These are phyloP conservation scores for Malurus elegans DNA, from an alignment of 2,113 vertebrate genomes.

Conservation along the genomic window DNA sequence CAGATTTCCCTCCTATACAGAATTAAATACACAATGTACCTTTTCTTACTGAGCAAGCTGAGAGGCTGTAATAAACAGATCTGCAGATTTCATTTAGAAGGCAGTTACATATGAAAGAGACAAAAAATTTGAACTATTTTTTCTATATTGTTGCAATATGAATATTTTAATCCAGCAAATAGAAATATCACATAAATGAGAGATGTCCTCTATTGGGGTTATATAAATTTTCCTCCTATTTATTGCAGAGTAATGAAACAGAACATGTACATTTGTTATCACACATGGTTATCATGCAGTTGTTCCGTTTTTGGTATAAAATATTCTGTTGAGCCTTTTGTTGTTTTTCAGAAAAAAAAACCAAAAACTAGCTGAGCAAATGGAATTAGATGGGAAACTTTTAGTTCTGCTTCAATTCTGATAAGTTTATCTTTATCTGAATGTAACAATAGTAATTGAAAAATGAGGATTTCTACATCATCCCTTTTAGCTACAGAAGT, in stretches of 20 bases:
- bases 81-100: neutral
- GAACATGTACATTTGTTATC: neutral
- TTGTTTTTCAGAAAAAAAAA: neutral
- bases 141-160: neutral
- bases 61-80: neutral
- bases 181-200: neutral
- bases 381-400: neutral
- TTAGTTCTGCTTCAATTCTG: neutral
- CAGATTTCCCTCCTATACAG: neutral
- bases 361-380: fast-evolving
- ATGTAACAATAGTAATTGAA: neutral
- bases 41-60: neutral
- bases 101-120: neutral
- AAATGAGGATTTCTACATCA: neutral
- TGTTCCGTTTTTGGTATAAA: neutral
- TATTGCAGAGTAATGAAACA: neutral
- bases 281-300: neutral
- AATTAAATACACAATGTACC: neutral
- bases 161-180: neutral
- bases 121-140: neutral
- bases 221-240: neutral
- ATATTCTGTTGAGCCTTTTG: neutral
- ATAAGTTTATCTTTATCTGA: neutral
- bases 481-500: neutral
- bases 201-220: neutral